Base-by-base conservation (phyloP, 2,113 vertebrate species). In the Dasyornis broadbenti region DNA sequence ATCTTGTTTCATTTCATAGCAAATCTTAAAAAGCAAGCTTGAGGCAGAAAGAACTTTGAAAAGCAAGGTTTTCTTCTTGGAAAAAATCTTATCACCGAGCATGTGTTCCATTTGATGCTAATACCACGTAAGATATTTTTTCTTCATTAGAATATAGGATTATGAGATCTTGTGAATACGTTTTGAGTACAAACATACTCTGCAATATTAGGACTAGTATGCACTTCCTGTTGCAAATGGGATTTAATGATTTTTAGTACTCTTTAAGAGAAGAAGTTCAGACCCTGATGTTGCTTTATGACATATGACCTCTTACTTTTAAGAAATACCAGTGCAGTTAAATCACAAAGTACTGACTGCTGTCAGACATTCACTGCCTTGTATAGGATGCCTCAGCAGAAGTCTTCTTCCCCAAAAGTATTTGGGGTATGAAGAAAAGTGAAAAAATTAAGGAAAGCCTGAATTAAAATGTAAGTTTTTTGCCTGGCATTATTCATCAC, bases 1-100 rank as follows among this genome's bases (percentile, higher is more conserved):
- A 94, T 93, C 37, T 26, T 77, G 65, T 93, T 96, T 94, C 56
- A 95, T 92, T 96, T 93, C 64, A 65, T 57, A 47, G 73, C 52
- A 70, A 87, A 87, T 93, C 53, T 95, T 35, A 73, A 91, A 91
- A 89, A 92, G 70, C 81, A 85, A 84, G 80, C 59, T 73, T 94
- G 72, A 72, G 35, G 35, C 19, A 77, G 89, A 89, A 93, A 80
- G 23, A 83, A 69, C 50, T 88, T 73, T 64, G 82, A 93, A 88
- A 82, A 96, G 16, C 6, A 33, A 63, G 47, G 50, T 78, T 92
- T 95, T 94, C 68, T 78, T 65, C 44, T 53, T 42, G 31, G 65
- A 84, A 94, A 76, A 88, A 86, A 69, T n/a, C 40, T 77, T 77
- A 30, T 85, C 86, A 75, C 7, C 31, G 92, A 95, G 76, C 86